Base-by-base conservation (phyloP, 2,888 invertebrate genomes). In the Toxonevra muliebris region DNA sequence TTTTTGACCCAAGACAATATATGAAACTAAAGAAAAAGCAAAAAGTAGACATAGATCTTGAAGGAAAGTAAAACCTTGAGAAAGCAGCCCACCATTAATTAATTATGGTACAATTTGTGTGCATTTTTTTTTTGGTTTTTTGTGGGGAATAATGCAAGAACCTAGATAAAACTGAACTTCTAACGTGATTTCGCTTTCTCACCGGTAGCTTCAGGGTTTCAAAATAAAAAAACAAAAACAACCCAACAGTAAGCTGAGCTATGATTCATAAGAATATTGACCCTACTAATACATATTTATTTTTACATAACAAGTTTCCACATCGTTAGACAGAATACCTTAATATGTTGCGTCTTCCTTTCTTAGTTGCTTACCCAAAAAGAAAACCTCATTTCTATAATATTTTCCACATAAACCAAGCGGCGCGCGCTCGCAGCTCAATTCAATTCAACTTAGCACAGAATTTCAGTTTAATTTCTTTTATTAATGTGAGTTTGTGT, bases 151-250 rank as follows among this genome's bases (percentile, higher is more conserved):
- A n/a, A n/a, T 48, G 30, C 30, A 61, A 61, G 19, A 13, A 13
- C 30, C 30, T 30, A 4, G 30, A 30, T 7, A 30, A 7, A 7
- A n/a, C 48, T 48, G 10, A 48, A 1, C 8, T 52, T 42, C 7
- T 52, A 17, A 30, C 17, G 54, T n/a, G 30, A 60, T 69, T 69
- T 69, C 66, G 66, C 66, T 69, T 69, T 69, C 66, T 61, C 53
- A 20, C 30, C 17, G 43, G 15, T 13, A 8, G 43, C 58, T 17
- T 42, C 20, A 40, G 13, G 42, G 61, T 2, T n/a, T 8, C 10
- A 40, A 10, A 8, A 45, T 13, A 15, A 41, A 19, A 50, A 57
- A 8, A 45, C 13, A 15, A 41, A 19, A 50, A 57, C 11, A 50
- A 50, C 20, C 40, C 12, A n/a, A 45, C 40, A 15, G 15, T 11